Percentiles rank a stretch among this genome's conserved stretches.
These are phyloP conservation scores for Crotalus viridis DNA, from an alignment of 2,113 vertebrate species.

Conservation along the genomic window DNA sequence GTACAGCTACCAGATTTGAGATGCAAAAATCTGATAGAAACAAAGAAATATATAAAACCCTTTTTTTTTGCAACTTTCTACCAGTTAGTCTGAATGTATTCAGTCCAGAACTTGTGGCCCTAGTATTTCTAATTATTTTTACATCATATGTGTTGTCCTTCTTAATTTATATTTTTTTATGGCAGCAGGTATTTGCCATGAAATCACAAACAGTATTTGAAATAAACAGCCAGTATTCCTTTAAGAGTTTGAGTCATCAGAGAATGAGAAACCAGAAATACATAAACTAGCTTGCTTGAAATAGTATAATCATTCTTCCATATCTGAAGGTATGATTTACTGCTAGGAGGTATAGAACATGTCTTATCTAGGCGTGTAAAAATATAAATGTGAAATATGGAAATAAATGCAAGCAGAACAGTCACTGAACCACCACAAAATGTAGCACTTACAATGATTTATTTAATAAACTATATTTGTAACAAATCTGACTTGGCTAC, in stretches of 20 bases:
- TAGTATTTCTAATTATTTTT: constrained; percentile 8
- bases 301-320: background rate
- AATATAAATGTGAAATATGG: background rate
- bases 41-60: background rate
- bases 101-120: background rate
- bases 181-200: background rate
- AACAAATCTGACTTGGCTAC: background rate
- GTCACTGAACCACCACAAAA: background rate
- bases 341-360: background rate
- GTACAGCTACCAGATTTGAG: background rate
- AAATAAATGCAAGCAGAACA: background rate
- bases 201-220: background rate
- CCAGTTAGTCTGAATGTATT: background rate
- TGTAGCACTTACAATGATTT: background rate
- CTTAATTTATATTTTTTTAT: background rate
- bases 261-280: constrained; percentile 3
- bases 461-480: background rate
- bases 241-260: background rate
- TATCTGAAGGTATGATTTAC: background rate
- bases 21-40: background rate
- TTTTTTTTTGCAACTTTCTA: background rate
- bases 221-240: background rate
- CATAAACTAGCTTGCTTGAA: background rate
- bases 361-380: constrained; percentile 1
- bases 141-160: rapidly evolving